These are phyloP conservation scores for Acleris laterana DNA, from an alignment of 2,888 invertebrate species.

Conservation along the genomic window DNA sequence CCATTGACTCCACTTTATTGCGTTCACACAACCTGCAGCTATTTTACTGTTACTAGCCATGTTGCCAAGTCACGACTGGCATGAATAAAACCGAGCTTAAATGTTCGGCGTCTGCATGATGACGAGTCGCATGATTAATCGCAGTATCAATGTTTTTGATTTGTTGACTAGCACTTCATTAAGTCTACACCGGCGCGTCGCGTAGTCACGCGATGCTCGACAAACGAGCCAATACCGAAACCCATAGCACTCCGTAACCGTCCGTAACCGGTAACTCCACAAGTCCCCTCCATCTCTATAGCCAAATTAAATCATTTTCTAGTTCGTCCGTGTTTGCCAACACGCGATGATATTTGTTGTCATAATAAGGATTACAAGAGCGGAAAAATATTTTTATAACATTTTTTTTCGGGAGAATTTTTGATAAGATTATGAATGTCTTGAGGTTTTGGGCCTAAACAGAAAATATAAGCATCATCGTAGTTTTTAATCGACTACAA, in stretches of 20 bases:
- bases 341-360: constrained; percentile 66
- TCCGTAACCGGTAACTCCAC: constrained; percentile 28
- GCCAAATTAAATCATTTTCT: constrained; percentile 79
- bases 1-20: constrained; percentile 14
- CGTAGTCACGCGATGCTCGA: constrained; percentile 66
- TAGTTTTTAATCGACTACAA: no score
- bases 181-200: constrained; percentile 65
- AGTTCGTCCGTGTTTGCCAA: constrained; percentile 68
- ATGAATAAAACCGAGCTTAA: constrained; percentile 21
- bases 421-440: no score
- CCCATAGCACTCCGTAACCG: constrained; percentile 32
- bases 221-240: constrained; percentile 43
- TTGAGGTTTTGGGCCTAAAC: no score
- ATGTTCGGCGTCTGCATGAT: constrained; percentile 26
- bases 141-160: constrained; percentile 52
- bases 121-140: constrained; percentile 33
- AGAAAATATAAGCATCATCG: no score
- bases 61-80: constrained; percentile 37
- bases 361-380: constrained; percentile 51
- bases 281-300: constrained; percentile 50
- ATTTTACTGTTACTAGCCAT: constrained; percentile 29
- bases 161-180: constrained; percentile 70
- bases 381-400: neutral
- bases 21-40: constrained; percentile 30
- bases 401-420: no score